Percentiles rank a stretch among this genome's conserved stretches.
These are phyloP conservation scores for Mustela lutreola DNA, from an alignment of 2,113 vertebrate species.

Conservation along the genomic window DNA sequence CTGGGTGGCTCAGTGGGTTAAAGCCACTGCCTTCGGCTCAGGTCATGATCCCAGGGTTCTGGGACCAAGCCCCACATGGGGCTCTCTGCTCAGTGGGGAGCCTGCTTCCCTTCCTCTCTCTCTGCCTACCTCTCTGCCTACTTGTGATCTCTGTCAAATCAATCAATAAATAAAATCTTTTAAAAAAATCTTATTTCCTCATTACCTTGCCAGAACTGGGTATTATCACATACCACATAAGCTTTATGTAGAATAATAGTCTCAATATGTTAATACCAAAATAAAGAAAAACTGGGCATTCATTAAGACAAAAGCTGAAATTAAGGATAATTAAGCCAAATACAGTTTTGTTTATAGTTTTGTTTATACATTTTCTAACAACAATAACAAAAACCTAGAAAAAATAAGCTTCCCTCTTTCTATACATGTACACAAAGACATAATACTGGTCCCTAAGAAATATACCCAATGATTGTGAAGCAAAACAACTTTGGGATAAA, in stretches of 20 bases:
- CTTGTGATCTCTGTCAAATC: too few relatives aligned
- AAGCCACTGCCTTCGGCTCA: too few relatives aligned
- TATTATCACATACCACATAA: neutral
- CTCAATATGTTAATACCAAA: neutral
- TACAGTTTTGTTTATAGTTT: neutral
- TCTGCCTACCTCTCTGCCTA: too few relatives aligned
- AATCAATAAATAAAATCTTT: too few relatives aligned
- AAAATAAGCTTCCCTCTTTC: neutral
- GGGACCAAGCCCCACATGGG: too few relatives aligned
- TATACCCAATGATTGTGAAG: neutral
- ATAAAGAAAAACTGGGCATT: neutral
- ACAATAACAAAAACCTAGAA: conserved; percentile 11
- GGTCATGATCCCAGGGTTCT: too few relatives aligned
- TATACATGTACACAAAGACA: neutral
- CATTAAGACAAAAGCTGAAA: conserved; percentile 35
- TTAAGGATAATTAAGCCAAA: conserved; percentile 13
- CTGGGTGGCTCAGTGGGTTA: too few relatives aligned
- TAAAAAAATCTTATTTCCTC: neutral
- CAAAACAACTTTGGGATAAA: conserved; percentile 30
- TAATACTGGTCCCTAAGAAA: neutral
- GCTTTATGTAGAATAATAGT: neutral
- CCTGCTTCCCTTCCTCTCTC: too few relatives aligned
- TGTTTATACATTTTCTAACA: conserved; percentile 14
- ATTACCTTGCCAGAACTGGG: neutral
- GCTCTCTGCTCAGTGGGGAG: too few relatives aligned